A percentile compares a stretch with the other conserved stretches of the same genome.
phyloP scores from a whole-genome alignment of 2,113 vertebrate genomes.

The Ochotona curzoniae region DNA sequence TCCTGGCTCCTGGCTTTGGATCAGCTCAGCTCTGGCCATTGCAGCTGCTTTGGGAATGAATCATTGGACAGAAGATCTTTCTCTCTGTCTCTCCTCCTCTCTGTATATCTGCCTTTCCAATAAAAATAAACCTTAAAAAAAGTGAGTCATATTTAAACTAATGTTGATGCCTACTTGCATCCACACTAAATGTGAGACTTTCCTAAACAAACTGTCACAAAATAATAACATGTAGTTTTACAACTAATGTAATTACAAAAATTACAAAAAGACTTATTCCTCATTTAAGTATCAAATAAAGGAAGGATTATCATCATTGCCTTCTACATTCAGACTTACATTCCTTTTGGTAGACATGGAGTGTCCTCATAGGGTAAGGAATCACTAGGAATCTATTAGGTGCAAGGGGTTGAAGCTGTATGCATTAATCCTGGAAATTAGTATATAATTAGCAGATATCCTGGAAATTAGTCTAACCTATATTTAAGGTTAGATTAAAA shows the following conservation, averaged over 20 bases:
- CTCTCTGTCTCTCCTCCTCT: too few relatives aligned
- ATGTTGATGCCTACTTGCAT: slow-evolving; percentile 4
- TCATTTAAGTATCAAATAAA: background rate
- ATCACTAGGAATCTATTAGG: background rate
- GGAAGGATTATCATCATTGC: background rate
- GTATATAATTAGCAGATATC: background rate
- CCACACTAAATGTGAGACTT: background rate
- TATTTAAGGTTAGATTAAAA: slow-evolving; percentile 21
- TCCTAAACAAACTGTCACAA: background rate
- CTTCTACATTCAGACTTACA: background rate
- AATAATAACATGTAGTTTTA: slow-evolving; percentile 1
- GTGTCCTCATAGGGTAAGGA: background rate
- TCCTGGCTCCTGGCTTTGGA: too few relatives aligned
- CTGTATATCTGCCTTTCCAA: too few relatives aligned
- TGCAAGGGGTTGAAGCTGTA: background rate
- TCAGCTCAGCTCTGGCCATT: too few relatives aligned
- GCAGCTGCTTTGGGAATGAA: too few relatives aligned
- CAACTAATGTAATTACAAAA: background rate
- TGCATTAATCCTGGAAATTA: slow-evolving; percentile 6
- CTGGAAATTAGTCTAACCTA: background rate
- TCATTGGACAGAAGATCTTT: too few relatives aligned
- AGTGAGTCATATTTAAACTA: background rate
- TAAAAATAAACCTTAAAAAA: background rate
- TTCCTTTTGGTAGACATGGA: background rate
- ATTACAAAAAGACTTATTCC: background rate